Percentiles rank a stretch among this genome's conserved stretches.
phyloP scores from a whole-genome alignment of 2,888 invertebrate species.

The Drosophila niveifrons region DNA sequence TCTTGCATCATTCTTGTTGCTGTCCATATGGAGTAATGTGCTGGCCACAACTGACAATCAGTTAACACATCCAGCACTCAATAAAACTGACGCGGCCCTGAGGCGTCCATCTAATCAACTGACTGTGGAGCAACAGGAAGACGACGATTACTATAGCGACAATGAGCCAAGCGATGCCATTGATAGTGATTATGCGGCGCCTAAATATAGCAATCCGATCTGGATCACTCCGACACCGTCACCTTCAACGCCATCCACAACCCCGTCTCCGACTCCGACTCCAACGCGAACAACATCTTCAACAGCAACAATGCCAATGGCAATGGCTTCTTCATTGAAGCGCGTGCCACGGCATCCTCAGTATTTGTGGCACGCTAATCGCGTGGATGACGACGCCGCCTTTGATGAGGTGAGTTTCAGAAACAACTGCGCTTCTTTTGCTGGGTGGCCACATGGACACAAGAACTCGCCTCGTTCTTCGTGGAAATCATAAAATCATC shows the following conservation, averaged over 20 bases:
- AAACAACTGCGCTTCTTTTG: conserved; percentile 2
- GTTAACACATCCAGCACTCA: conserved; percentile 2
- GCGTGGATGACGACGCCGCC: conserved; percentile 43
- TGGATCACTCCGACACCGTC: not conserved
- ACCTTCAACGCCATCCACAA: not conserved
- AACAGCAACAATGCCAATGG: not conserved
- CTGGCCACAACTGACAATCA: conserved; percentile 4
- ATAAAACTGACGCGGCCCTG: conserved; percentile 9
- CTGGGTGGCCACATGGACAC: conserved; percentile 36
- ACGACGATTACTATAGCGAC: conserved; percentile 46
- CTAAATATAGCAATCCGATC: not conserved
- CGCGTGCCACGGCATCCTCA: conserved; percentile 64
- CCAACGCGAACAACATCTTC: not conserved
- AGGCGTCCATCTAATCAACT: conserved; percentile 15
- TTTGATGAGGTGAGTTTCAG: conserved; percentile 62
- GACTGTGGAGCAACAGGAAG: conserved; percentile 6
- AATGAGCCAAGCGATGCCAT: conserved; percentile 47
- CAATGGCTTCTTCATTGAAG: conserved; percentile 11
- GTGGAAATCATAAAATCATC: conserved; percentile 59
- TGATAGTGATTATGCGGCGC: conserved; percentile 31
- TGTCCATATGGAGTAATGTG: conserved; percentile 2
- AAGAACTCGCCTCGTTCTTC: conserved; percentile 36
- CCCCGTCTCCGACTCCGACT: not conserved
- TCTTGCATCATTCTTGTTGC: conserved; percentile 7
- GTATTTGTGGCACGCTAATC: conserved; percentile 41